Evolutionary conservation across 2,113 vertebrate species (phyloP).

Genomic region (Cinclus cinclus): DNA sequence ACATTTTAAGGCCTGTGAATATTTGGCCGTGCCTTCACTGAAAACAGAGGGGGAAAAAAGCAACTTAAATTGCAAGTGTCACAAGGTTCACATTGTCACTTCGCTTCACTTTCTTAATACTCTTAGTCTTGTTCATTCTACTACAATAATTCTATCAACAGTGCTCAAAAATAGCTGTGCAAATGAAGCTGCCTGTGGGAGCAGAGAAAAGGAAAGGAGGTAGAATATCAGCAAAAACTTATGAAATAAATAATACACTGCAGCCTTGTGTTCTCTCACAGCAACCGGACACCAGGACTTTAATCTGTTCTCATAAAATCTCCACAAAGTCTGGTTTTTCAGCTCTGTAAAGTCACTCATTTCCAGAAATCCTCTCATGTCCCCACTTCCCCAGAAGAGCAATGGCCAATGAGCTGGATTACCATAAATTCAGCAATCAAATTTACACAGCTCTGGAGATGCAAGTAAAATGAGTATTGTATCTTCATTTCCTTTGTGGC

Average conservation of each 20-base stretch:
- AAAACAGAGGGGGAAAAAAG: background rate
- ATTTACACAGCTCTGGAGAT: constrained; percentile 22
- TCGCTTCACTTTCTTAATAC: background rate
- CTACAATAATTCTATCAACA: background rate
- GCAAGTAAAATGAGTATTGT: constrained; percentile 16
- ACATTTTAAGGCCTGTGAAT: background rate
- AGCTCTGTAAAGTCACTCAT: background rate
- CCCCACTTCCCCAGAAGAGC: background rate
- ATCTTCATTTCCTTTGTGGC: constrained; percentile 49
- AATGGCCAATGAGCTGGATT: background rate
- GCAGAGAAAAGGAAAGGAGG: background rate
- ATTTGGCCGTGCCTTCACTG: background rate
- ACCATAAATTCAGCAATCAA: constrained; percentile 38
- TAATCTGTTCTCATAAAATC: background rate
- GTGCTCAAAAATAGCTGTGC: background rate
- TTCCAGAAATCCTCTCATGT: background rate
- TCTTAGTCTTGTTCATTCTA: background rate
- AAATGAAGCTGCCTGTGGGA: background rate
- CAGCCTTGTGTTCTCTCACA: background rate
- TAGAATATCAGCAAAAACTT: background rate
- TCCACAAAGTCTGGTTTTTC: background rate
- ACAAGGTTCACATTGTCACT: background rate
- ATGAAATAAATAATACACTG: background rate
- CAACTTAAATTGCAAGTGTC: background rate
- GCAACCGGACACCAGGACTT: background rate